Conservation (phyloP, 2,888 invertebrate species). For the Thereva nobilitata region DNA sequence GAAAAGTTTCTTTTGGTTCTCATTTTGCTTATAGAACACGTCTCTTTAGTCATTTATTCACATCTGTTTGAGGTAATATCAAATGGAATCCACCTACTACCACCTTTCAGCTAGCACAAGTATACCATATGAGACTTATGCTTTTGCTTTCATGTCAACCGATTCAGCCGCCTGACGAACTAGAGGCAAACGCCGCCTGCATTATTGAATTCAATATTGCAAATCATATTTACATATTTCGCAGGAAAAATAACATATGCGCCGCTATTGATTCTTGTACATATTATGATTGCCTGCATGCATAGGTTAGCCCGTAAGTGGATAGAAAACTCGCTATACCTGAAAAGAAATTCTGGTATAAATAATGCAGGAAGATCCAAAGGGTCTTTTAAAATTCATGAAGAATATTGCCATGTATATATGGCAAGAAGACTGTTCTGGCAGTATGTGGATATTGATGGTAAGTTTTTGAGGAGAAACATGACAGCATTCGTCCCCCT, state of each 20-base stretch:
- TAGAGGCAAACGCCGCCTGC: constrained; percentile 11
- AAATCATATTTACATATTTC: constrained; percentile 33
- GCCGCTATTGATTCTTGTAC: constrained; percentile 16
- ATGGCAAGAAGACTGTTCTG: neutral
- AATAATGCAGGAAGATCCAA: constrained; percentile 24
- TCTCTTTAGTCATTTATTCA: constrained; percentile 11
- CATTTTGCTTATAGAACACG: constrained; percentile 3
- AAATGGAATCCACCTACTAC: neutral
- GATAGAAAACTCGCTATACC: neutral
- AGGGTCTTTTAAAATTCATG: constrained; percentile 30
- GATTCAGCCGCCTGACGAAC: neutral
- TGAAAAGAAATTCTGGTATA: constrained; percentile 8
- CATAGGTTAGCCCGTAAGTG: too few relatives aligned
- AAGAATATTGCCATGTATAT: neutral
- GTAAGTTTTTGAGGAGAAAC: constrained; percentile 9
- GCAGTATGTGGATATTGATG: neutral
- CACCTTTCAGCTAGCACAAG: neutral
- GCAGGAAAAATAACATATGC: constrained; percentile 7
- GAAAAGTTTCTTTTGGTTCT: constrained; percentile 1
- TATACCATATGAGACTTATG: constrained; percentile 29
- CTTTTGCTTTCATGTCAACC: neutral
- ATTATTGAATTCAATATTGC: constrained; percentile 34
- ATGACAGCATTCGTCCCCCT: constrained; percentile 3
- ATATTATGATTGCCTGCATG: neutral
- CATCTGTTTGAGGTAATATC: constrained; percentile 29